phyloP scores from a whole-genome alignment of 2,888 invertebrate species.

The Formica aserva region DNA sequence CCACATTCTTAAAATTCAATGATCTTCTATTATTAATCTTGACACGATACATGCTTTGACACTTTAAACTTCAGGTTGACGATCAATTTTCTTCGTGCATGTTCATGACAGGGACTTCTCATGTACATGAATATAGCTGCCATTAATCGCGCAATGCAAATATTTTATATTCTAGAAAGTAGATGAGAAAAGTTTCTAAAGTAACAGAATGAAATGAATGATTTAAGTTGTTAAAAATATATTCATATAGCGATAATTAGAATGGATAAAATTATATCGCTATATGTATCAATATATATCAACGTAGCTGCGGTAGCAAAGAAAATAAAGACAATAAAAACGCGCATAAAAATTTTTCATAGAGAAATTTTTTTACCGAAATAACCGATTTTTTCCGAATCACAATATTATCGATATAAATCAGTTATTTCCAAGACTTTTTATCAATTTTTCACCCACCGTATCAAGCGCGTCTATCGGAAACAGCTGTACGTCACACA shows the following conservation, averaged over 20 bases:
- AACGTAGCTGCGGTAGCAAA: neutral
- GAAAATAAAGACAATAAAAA: neutral
- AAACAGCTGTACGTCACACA: neutral
- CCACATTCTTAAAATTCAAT: constrained; percentile 65
- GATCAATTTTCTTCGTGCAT: constrained; percentile 66
- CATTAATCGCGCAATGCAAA: constrained; percentile 39
- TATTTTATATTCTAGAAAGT: constrained; percentile 18
- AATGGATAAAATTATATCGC: neutral
- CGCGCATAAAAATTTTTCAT: neutral
- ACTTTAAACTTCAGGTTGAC: constrained; percentile 61
- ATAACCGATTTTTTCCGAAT: neutral
- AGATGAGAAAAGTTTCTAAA: constrained; percentile 5
- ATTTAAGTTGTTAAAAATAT: neutral
- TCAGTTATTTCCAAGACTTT: neutral
- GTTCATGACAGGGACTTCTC: constrained; percentile 51
- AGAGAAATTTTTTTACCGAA: neutral
- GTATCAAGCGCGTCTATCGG: neutral
- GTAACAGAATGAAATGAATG: neutral
- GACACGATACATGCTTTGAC: constrained; percentile 51
- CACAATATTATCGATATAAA: constrained; percentile 6
- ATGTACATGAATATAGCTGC: constrained; percentile 9
- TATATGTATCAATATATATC: neutral
- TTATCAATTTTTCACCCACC: neutral
- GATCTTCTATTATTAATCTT: constrained; percentile 71
- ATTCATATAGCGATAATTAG: neutral